phyloP scores from a whole-genome alignment of 2,888 invertebrate species.

The Xanthia icteritia region DNA sequence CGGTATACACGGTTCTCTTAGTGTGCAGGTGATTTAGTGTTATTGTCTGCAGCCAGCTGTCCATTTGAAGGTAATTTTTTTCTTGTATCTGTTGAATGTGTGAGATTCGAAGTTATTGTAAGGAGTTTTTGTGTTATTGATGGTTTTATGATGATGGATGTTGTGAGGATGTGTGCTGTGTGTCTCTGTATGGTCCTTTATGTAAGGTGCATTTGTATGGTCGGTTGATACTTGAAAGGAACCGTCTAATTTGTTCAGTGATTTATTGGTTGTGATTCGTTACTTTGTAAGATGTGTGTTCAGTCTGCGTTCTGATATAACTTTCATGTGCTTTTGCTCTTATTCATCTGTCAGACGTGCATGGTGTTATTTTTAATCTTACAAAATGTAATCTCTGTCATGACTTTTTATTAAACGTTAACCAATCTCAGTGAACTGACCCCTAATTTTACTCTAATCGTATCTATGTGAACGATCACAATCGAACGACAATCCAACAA shows the following conservation, averaged over 20 bases:
- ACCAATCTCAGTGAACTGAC: neutral
- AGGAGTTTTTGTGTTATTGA: constrained; percentile 57
- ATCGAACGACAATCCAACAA: neutral
- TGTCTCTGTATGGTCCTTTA: constrained; percentile 33
- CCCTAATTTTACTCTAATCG: neutral
- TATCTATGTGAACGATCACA: neutral
- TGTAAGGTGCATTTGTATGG: constrained; percentile 26
- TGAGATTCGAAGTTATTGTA: constrained; percentile 64
- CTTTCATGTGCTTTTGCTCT: constrained; percentile 8
- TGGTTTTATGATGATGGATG: constrained; percentile 52
- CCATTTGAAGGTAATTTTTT: constrained; percentile 73
- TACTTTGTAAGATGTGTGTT: neutral
- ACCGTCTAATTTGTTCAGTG: constrained; percentile 18
- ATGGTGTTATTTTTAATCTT: neutral
- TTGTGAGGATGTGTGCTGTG: constrained; percentile 26
- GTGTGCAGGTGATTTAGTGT: constrained; percentile 79
- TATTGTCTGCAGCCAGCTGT: constrained; percentile 79
- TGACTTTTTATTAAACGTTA: neutral
- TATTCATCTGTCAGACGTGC: neutral
- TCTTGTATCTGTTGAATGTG: constrained; percentile 62
- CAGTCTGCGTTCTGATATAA: constrained; percentile 7
- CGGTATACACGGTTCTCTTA: constrained; percentile 80
- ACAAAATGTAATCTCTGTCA: neutral
- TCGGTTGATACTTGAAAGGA: constrained; percentile 28
- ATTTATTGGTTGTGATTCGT: constrained; percentile 33